These are phyloP conservation scores for Sceloporus undulatus DNA, from an alignment of 2,113 vertebrate species.

Conservation along the genomic window DNA sequence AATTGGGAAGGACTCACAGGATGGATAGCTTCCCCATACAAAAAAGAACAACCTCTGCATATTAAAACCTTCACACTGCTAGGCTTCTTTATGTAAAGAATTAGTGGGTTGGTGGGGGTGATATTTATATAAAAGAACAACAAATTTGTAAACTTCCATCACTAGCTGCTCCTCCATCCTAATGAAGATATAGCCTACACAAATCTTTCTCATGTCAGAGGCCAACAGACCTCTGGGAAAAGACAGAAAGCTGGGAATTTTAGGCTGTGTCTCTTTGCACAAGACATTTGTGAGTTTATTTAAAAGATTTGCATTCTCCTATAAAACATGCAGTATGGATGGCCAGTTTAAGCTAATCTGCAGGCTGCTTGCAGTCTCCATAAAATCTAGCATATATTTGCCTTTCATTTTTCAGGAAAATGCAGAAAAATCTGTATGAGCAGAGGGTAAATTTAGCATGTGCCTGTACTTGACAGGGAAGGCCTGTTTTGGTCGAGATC, in stretches of 20 bases:
- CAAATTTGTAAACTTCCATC: neutral
- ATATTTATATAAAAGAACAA: neutral
- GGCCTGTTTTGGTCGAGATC: neutral
- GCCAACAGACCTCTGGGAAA: neutral
- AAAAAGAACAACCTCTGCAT: neutral
- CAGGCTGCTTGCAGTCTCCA: neutral
- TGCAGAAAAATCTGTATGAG: neutral
- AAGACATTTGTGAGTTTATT: neutral
- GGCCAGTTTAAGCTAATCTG: neutral
- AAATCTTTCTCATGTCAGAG: neutral
- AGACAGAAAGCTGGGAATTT: neutral
- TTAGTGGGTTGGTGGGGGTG: neutral
- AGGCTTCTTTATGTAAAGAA: neutral
- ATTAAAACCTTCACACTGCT: neutral
- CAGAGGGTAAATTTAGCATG: no score
- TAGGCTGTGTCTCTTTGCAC: neutral
- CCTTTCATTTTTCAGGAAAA: neutral
- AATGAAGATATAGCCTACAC: neutral
- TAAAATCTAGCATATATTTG: neutral
- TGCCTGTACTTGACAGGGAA: no score
- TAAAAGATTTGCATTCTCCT: neutral
- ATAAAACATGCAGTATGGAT: neutral
- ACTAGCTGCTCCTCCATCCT: neutral
- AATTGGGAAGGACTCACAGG: neutral
- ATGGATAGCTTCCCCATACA: neutral